A percentile compares a stretch with the other conserved stretches of the same genome.
Conservation (phyloP, 2,113 vertebrate species). For the Turnix velox region DNA sequence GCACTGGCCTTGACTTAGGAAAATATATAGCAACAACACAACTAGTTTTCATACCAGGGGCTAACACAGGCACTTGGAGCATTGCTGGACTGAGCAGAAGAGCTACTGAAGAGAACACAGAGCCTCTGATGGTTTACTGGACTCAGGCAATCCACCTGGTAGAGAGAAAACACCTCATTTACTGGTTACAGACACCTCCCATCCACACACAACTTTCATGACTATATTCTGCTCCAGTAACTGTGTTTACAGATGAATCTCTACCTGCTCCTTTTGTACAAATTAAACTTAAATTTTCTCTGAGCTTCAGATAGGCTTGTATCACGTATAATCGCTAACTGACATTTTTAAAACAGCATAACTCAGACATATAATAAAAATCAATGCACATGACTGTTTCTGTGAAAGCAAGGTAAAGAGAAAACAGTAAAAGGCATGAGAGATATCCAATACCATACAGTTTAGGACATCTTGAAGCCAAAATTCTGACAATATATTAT, state of each 20-base stretch:
- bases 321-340: not conserved
- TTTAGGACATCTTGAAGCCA: not conserved
- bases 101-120: constrained; percentile 98
- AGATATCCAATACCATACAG: not conserved
- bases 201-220: not conserved
- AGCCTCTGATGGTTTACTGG: constrained; percentile 92
- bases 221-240: not conserved
- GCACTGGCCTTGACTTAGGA: not conserved
- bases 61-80: constrained; percentile 97
- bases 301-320: not conserved
- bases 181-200: not conserved
- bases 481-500: not conserved
- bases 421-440: not conserved
- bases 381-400: rapidly evolving
- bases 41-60: constrained; percentile 82
- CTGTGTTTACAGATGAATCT: not conserved
- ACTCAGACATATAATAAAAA: not conserved
- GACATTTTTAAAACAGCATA: not conserved
- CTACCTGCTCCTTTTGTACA: not conserved
- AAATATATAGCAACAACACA: not conserved
- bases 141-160: constrained; percentile 91
- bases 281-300: not conserved
- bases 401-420: not conserved
- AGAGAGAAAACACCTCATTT: constrained; percentile 28
- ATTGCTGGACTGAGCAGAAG: constrained; percentile 91